Conservation (phyloP, 2,888 invertebrate genomes). For the Drosophila buzzatii region DNA sequence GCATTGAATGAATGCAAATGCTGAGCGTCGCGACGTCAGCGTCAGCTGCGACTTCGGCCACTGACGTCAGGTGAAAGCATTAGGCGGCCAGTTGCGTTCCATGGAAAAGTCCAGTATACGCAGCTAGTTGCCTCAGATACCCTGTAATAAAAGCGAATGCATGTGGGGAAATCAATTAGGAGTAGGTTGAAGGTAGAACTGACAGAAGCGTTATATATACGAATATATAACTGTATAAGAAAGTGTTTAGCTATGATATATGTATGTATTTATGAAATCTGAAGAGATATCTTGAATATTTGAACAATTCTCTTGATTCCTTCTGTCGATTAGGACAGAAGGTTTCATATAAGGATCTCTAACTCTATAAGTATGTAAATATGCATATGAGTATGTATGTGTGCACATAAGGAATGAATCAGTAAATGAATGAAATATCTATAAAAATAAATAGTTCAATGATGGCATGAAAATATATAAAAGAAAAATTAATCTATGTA, state of each 20-base stretch:
- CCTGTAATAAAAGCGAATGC: constrained; percentile 4
- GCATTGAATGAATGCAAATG: constrained; percentile 49
- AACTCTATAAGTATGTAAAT: not conserved
- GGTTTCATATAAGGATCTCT: not conserved
- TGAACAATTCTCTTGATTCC: not conserved
- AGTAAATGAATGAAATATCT: too few species aligned
- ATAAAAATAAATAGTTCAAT: not conserved
- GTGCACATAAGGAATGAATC: not conserved
- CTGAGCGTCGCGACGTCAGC: constrained; percentile 19
- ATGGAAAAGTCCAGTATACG: not conserved
- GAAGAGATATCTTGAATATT: not conserved
- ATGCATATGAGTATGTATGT: not conserved
- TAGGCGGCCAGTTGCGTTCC: constrained; percentile 13
- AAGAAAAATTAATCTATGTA: not conserved
- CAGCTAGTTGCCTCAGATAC: constrained; percentile 5
- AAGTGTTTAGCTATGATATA: too few species aligned
- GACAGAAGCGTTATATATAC: not conserved
- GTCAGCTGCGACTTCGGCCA: constrained; percentile 1
- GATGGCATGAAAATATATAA: not conserved
- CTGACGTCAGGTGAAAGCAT: constrained; percentile 53
- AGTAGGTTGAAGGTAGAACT: too few species aligned
- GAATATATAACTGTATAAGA: not conserved
- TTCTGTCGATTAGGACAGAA: not conserved
- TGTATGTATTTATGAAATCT: not conserved
- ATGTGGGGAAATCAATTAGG: too few species aligned